A percentile compares a stretch with the other conserved stretches of the same genome.
Evolutionary conservation across 1,140 invertebrate genomes (phyloP).

Genomic region (Penaeus vannamei): DNA sequence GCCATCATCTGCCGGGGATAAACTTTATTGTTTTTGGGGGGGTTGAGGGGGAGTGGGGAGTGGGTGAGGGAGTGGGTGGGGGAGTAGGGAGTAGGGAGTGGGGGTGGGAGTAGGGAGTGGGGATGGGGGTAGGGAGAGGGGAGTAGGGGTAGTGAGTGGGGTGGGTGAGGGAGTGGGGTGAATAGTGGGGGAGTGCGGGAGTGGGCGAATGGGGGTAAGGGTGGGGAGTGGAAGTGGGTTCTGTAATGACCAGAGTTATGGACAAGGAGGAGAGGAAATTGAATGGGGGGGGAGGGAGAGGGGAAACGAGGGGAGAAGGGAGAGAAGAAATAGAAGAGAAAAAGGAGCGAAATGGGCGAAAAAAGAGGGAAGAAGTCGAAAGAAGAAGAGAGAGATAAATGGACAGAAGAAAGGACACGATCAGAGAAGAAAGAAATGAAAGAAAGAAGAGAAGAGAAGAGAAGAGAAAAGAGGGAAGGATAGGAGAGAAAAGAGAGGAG

Average conservation of each 20-base stretch:
- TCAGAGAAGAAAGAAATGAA: no score
- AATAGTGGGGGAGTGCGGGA: neutral
- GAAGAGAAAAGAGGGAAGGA: no score
- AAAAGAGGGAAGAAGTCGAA: no score
- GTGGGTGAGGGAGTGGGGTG: neutral
- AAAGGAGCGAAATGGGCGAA: neutral
- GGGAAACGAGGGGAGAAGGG: neutral
- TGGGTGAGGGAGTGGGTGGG: no score
- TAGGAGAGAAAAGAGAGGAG: no score
- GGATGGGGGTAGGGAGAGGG: neutral
- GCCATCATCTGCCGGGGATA: no score
- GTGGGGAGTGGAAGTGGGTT: neutral
- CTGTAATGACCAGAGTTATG: neutral
- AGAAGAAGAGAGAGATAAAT: no score
- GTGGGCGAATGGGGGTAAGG: neutral
- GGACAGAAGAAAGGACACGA: no score
- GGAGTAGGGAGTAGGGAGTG: neutral
- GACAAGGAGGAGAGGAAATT: neutral
- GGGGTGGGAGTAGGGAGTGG: neutral
- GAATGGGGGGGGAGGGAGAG: neutral
- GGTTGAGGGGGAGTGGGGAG: no score
- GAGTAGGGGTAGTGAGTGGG: no score
- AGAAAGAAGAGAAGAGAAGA: no score
- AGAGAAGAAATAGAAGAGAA: neutral
- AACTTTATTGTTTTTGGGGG: no score